These are phyloP conservation scores for Napeogenes sylphis DNA, from an alignment of 2,888 invertebrate species.

Conservation along the genomic window DNA sequence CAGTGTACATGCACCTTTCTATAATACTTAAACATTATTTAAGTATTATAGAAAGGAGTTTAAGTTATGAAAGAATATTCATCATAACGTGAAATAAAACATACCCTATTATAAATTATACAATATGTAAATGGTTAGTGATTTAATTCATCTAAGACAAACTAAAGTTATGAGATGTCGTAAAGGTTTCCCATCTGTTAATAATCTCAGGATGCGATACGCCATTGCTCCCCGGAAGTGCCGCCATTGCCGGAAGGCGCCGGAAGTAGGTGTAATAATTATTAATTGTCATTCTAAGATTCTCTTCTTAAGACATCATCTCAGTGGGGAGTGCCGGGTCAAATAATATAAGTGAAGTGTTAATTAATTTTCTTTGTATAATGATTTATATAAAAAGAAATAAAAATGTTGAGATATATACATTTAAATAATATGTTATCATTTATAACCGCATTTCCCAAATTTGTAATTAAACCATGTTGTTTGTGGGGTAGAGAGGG, in stretches of 20 bases:
- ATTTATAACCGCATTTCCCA: too few relatives aligned
- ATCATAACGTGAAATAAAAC: not conserved
- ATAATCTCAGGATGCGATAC: constrained; percentile 49
- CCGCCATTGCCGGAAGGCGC: constrained; percentile 54
- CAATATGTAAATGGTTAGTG: not conserved
- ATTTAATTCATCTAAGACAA: not conserved
- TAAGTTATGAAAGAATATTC: too few relatives aligned
- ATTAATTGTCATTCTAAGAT: constrained; percentile 66
- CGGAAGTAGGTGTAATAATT: constrained; percentile 74
- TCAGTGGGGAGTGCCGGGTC: constrained; percentile 46
- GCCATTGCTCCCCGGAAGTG: constrained; percentile 53
- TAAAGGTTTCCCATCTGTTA: constrained; percentile 41
- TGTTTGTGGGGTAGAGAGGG: too few relatives aligned
- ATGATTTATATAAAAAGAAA: constrained; percentile 8
- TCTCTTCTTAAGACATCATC: constrained; percentile 54
- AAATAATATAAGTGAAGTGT: constrained; percentile 38
- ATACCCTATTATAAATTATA: not conserved
- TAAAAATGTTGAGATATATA: too few relatives aligned
- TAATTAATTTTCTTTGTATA: constrained; percentile 33
- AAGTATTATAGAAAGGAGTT: too few relatives aligned
- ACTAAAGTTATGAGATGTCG: constrained; percentile 24
- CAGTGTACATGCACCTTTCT: too few relatives aligned
- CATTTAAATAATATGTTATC: too few relatives aligned
- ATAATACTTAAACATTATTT: too few relatives aligned
- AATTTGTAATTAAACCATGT: too few relatives aligned